Evolutionary conservation across 2,888 invertebrate species (phyloP), one percentile per base, ranked within the genome.

Genomic region (Plemyria rubiginata): DNA sequence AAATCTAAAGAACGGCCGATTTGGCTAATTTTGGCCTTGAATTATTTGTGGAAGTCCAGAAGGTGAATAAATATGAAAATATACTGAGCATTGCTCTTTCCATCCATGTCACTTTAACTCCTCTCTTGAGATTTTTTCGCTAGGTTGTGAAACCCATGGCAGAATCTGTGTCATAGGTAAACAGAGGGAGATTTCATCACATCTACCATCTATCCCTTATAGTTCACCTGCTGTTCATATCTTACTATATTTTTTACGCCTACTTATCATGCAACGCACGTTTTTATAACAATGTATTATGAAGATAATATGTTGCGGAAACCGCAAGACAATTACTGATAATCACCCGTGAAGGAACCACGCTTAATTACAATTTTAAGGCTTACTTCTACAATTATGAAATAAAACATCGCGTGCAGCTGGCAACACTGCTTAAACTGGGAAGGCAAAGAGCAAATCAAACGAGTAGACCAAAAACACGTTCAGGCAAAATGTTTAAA

Each of bases 301-400:
- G 51, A 54, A 66, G 61, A 58, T 73, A 77, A 75, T 76, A 62
- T 60, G 66, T 70, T 68, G 72, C 72, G 71, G 73, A 74, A 76
- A 75, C 80, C 76, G 68, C 79, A 72, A 75, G 67, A 70, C 68
- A 73, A 74, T 76, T 76, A 76, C 65, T 67, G 65, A 68, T 71
- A 78, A 79, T 80, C 75, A 71, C 68, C 71, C 71, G 69, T 71
- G 60, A 71, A 67, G 65, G 51, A 70, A 75, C 70, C 71, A 68
- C 63, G 70, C 56, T 64, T 71, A 70, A 70, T 70, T 60, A 66
- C 70, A 65, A 70, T 70, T 75, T 69, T 67, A 71, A 65, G 53
- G 50, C 56, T 53, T 4, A 51, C 53, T 57, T 57, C 57, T 57
- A 50, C 51, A 57, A 60, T 65, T 57, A 60, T 60, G 56, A 52